Conservation (phyloP, 64 coral and sea anemone genomes). For the Stichodactyla mertensii region DNA sequence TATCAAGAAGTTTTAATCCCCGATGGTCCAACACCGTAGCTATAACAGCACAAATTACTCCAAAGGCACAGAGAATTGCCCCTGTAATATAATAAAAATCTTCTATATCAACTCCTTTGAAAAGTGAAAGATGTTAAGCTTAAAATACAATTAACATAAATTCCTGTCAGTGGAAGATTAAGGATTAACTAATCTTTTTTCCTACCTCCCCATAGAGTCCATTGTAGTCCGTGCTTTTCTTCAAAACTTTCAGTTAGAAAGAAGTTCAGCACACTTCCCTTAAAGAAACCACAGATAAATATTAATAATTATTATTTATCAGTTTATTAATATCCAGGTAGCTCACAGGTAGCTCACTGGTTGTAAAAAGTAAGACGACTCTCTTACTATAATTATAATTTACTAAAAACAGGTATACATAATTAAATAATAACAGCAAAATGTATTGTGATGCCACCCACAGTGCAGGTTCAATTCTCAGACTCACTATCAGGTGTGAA, state of each 20-base stretch:
- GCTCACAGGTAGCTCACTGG: no score
- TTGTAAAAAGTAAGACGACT: no score
- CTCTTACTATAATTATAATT: no score
- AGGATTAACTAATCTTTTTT: background rate
- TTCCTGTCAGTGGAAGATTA: background rate
- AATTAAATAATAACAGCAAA: background rate
- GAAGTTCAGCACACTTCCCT: slow-evolving; percentile 85
- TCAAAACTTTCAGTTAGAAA: slow-evolving; percentile 78
- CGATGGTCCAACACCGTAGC: slow-evolving; percentile 49
- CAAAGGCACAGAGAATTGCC: slow-evolving; percentile 72
- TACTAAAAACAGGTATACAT: no score
- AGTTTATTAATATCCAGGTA: no score
- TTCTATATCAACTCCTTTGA: background rate
- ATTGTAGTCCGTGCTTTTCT: slow-evolving; percentile 65
- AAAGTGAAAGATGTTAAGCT: no score
- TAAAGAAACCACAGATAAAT: slow-evolving; percentile 11
- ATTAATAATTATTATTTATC: no score
- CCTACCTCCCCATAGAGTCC: slow-evolving; percentile 85
- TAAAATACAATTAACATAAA: background rate
- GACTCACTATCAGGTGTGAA: no score
- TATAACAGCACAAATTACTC: slow-evolving; percentile 42
- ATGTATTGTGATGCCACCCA: background rate
- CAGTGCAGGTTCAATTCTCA: no score
- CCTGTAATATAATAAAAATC: slow-evolving; percentile 26
- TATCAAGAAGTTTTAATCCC: slow-evolving; percentile 60